Base-by-base conservation (phyloP, 2,888 invertebrate genomes). In the Oxytorus armatus region DNA sequence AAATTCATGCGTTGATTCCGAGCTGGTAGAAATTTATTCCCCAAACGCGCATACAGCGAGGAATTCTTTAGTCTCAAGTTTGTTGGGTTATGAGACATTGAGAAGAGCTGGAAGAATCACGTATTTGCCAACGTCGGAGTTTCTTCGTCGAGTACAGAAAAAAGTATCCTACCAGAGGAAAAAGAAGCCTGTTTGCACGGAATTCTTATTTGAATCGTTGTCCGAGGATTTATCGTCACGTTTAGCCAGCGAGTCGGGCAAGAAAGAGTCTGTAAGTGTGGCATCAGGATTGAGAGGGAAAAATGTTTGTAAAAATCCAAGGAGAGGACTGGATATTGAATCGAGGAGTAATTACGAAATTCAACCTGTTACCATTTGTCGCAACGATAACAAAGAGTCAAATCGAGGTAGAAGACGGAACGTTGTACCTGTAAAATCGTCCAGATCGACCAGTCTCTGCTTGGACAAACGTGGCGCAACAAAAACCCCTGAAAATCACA, bases 121-220 rank as follows among this genome's bases (percentile, higher is more conserved):
- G 49, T 90, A 90, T 11, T 73, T 84, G 2, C 90, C 90, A 3
- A 88, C 78, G 53, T 90, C 90, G 0, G 86, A 89, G 79, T 90
- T 90, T 55, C 83, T 90, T 0, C 86, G 85, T 16, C 84, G 83
- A 78, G 88, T 86, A 8, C 87, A 85, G 14, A 82, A 65, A 23
- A 87, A 85, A 77, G 68, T 83, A 2, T 84, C 80, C 1, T 23
- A 4, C 4, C 66, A 59, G 18, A 79, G 33, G 11, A 36, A 33
- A 42, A 75, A 63, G n/a, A 80, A 47, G 8, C 21, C 42, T 36
- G 29, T 16, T 25, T 39, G 11, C 11, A 44, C 57, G 8, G 66
- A 29, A 44, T 21, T 33, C 1, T 72, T 70, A 3, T 16, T 47
- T 18, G 36, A n/a, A 4, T n/a, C 47, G 3, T 73, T 55, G 10